Evolutionary conservation across 2,888 invertebrate species (phyloP).

Genomic region (Andrena trimmerana): DNA sequence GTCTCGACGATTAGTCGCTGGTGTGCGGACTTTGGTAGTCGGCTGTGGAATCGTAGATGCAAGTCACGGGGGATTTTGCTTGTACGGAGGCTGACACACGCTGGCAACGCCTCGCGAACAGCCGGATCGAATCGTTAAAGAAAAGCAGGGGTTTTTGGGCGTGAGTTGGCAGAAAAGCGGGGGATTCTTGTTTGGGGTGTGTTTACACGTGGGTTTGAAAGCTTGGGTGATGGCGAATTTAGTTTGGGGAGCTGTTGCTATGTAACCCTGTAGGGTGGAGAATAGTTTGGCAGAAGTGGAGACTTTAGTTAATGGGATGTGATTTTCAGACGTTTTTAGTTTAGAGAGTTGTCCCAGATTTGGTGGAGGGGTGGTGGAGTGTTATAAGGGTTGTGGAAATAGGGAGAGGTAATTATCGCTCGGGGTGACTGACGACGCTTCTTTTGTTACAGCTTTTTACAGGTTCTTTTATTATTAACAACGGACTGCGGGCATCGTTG

Average conservation of each 20-base stretch:
- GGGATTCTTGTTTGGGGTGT: conserved; percentile 21
- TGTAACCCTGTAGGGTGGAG: no score
- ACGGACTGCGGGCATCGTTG: not conserved
- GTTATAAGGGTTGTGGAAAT: no score
- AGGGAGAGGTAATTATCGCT: no score
- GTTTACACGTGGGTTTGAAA: not conserved
- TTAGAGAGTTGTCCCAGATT: not conserved
- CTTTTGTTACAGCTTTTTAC: conserved; percentile 75
- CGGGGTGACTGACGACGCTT: not conserved
- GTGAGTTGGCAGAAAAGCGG: conserved; percentile 19
- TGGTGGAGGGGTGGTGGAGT: no score
- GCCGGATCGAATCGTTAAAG: not conserved
- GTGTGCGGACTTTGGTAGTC: conserved; percentile 35
- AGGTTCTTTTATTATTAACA: conserved; percentile 76
- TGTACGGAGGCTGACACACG: not conserved
- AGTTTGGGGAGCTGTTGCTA: no score
- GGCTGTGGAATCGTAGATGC: conserved; percentile 29
- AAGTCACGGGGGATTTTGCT: conserved; percentile 44
- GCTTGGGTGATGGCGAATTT: not conserved
- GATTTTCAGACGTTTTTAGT: not conserved
- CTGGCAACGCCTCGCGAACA: not conserved
- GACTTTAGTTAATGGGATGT: no score
- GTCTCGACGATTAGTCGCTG: conserved; percentile 49
- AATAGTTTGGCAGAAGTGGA: no score
- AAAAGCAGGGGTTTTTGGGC: not conserved